Evolutionary conservation across 2,888 invertebrate species (phyloP).

Genomic region (Volucella inflata): DNA sequence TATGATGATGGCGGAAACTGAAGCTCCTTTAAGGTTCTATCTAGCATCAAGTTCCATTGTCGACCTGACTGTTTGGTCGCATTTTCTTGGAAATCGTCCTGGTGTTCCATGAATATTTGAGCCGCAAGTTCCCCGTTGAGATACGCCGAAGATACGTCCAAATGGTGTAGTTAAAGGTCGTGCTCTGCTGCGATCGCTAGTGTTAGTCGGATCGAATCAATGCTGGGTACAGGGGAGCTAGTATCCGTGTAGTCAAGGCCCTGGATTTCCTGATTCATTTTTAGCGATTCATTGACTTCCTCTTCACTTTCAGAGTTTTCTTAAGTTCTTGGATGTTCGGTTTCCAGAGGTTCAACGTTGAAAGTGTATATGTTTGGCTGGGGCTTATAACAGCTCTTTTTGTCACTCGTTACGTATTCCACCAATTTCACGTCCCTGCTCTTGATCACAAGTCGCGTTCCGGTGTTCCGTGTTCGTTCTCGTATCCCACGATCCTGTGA

Average conservation of each 20-base stretch:
- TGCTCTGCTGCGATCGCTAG: conserved; percentile 28
- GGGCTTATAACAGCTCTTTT: no score
- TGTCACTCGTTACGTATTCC: no score
- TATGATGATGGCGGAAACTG: conserved; percentile 9
- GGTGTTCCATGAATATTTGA: conserved; percentile 27
- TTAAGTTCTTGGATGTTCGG: no score
- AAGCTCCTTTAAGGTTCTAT: conserved; percentile 10
- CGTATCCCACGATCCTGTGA: no score
- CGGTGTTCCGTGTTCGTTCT: no score
- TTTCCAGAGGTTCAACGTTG: no score
- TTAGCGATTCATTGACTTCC: no score
- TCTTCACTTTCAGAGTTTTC: no score
- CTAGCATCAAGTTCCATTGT: conserved; percentile 23
- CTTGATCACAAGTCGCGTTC: no score
- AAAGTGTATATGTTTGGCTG: no score
- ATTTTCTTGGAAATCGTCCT: conserved; percentile 1
- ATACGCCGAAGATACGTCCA: conserved; percentile 18
- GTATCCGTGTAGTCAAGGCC: conserved; percentile 23
- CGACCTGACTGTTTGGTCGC: not conserved
- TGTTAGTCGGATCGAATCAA: conserved; percentile 27
- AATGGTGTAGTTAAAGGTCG: not conserved
- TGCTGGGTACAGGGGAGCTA: conserved; percentile 5
- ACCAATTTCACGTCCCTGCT: no score
- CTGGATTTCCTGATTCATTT: no score
- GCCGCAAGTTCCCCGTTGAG: conserved; percentile 28